phyloP scores from a whole-genome alignment of 2,888 invertebrate genomes.

The Lutraria lutraria region DNA sequence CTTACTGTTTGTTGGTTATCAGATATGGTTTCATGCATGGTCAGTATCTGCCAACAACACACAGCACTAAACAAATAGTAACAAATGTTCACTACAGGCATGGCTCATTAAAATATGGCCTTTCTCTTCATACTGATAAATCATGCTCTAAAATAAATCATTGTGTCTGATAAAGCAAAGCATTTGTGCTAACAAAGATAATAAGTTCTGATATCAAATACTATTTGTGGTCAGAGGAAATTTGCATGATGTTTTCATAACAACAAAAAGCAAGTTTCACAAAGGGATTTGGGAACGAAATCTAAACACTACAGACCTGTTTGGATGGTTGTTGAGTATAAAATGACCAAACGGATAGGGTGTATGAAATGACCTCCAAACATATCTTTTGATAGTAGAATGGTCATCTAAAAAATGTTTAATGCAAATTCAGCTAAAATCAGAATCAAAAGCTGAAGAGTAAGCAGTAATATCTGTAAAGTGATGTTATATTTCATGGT shows the following conservation, averaged over 20 bases:
- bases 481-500: too few species aligned
- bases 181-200: not conserved
- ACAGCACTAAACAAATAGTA: constrained; percentile 39
- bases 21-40: constrained; percentile 37
- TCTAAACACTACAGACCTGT: too few species aligned
- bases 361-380: too few species aligned
- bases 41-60: constrained; percentile 36
- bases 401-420: too few species aligned
- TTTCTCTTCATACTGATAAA: constrained; percentile 39
- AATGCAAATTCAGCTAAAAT: too few species aligned
- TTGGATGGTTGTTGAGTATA: too few species aligned
- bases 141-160: constrained; percentile 47
- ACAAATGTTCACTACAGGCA: constrained; percentile 38
- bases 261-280: too few species aligned
- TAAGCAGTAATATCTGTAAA: too few species aligned
- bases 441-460: too few species aligned
- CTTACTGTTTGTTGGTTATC: not conserved
- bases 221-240: not conserved
- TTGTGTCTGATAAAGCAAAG: constrained; percentile 34
- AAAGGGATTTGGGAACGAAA: too few species aligned
- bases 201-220: not conserved
- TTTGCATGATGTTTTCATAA: not conserved
- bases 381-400: too few species aligned
- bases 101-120: constrained; percentile 32
- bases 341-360: too few species aligned